Conservation (phyloP, 2,888 invertebrate species). For the Drosophila affinis region DNA sequence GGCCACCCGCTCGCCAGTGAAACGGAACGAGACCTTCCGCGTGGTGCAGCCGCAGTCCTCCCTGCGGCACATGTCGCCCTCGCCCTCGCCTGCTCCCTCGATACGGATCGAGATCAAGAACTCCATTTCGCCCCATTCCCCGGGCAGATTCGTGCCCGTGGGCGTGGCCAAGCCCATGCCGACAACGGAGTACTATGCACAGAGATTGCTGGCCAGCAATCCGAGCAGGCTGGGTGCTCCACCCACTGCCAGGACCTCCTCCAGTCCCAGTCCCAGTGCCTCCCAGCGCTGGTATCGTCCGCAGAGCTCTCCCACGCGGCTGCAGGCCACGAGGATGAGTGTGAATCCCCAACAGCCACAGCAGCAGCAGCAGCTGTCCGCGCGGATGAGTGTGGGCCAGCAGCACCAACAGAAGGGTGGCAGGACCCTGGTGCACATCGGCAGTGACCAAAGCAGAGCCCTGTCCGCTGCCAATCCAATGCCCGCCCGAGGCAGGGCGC, state of each 20-base stretch:
- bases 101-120: constrained; percentile 83
- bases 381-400: not conserved
- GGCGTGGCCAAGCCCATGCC: constrained; percentile 83
- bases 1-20: constrained; percentile 70
- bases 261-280: constrained; percentile 7
- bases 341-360: not conserved
- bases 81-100: constrained; percentile 56
- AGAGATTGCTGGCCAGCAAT: constrained; percentile 63
- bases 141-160: constrained; percentile 82
- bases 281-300: constrained; percentile 51
- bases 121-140: constrained; percentile 81
- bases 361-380: constrained; percentile 1
- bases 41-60: constrained; percentile 67
- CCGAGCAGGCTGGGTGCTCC: constrained; percentile 6
- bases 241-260: constrained; percentile 1
- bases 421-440: constrained; percentile 82
- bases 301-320: constrained; percentile 36
- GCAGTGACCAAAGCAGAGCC: constrained; percentile 56
- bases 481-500: constrained; percentile 58
- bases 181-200: constrained; percentile 66
- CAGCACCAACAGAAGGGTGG: constrained; percentile 60
- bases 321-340: not conserved
- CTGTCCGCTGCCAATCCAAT: constrained; percentile 3
- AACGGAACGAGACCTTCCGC: constrained; percentile 78
- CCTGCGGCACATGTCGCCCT: constrained; percentile 59